These are phyloP conservation scores for Megalurothrips usitatus DNA, from an alignment of 2,888 invertebrate genomes.

Conservation along the genomic window DNA sequence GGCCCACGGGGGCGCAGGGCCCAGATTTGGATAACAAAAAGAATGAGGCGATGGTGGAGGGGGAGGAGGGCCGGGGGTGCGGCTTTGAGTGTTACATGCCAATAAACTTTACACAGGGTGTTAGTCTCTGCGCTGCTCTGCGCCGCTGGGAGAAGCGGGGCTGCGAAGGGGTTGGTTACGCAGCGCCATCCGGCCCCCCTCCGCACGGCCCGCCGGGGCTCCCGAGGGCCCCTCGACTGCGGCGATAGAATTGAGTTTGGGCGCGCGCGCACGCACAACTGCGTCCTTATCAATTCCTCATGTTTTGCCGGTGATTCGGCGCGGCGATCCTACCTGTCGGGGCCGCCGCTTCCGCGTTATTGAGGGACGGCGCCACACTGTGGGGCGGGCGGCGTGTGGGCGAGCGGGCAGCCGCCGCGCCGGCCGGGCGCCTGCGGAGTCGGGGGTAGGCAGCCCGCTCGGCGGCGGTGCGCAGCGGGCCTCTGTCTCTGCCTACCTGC, in stretches of 20 bases:
- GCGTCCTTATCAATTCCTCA: no score
- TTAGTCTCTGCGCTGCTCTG: neutral
- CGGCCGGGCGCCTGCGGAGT: neutral
- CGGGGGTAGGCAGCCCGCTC: neutral
- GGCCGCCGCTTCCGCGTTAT: no score
- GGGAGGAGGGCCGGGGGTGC: neutral
- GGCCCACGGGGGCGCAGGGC: neutral
- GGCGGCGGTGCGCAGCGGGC: neutral
- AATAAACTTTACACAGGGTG: constrained; percentile 13
- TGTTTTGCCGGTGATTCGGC: neutral
- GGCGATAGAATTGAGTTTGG: neutral
- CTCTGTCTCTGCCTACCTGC: neutral
- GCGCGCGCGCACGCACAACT: neutral
- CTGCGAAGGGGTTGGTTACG: neutral
- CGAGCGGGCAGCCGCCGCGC: neutral
- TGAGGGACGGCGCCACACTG: no score
- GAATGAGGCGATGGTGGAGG: no score
- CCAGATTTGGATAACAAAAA: no score
- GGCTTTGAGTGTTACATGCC: neutral
- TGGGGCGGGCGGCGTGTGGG: no score
- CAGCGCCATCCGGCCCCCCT: neutral
- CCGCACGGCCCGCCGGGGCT: neutral
- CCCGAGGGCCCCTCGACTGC: neutral
- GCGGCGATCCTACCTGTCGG: no score
- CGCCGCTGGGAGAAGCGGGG: neutral